Percentiles rank a stretch among this genome's conserved stretches.
Conservation (phyloP, 2,113 vertebrate genomes). For the Calonectris borealis region DNA sequence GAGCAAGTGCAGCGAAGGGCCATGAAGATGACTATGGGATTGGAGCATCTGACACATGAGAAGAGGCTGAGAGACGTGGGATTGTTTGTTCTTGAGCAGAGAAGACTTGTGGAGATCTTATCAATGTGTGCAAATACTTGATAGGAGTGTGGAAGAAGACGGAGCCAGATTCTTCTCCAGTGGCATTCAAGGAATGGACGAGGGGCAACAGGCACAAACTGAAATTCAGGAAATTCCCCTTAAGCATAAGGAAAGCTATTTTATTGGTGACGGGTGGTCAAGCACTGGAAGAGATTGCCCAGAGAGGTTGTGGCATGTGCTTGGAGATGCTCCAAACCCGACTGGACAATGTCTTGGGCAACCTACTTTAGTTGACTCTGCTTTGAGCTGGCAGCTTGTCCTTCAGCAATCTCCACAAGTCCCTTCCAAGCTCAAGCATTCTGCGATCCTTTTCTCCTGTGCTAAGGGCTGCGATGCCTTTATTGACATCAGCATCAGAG, state of each 20-base stretch:
- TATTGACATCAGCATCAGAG: not conserved
- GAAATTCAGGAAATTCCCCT: not conserved
- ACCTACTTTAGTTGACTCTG: not conserved
- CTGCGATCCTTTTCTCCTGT: not conserved
- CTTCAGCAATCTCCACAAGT: accelerated
- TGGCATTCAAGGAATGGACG: not conserved
- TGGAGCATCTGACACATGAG: not conserved
- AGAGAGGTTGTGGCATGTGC: not conserved
- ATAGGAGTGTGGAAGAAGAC: not conserved
- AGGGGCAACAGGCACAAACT: not conserved
- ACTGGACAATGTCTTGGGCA: not conserved
- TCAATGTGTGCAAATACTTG: not conserved
- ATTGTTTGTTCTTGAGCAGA: not conserved
- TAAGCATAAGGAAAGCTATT: not conserved
- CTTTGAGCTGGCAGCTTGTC: not conserved
- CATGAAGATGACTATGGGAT: not conserved
- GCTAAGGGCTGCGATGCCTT: not conserved
- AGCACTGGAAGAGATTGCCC: not conserved
- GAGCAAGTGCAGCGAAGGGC: not conserved
- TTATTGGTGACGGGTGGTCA: not conserved
- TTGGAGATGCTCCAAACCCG: not conserved
- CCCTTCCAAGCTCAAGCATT: not conserved
- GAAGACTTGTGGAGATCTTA: not conserved
- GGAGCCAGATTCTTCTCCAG: not conserved
- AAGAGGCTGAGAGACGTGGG: not conserved